Conservation (phyloP, 2,797 vertebrate genomes). For the Clamator glandarius region DNA sequence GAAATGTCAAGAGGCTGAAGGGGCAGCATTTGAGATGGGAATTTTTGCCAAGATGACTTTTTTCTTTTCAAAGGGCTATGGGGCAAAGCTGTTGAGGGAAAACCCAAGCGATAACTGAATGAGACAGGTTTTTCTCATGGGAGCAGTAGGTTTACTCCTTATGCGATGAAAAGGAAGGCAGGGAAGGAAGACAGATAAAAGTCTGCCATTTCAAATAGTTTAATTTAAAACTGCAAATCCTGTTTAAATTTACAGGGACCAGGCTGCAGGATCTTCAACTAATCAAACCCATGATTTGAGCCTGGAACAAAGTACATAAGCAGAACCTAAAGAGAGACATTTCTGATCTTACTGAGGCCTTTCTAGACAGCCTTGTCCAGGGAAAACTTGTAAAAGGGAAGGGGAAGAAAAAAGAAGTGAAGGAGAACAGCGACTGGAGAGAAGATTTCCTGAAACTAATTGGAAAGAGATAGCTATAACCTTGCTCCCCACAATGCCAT, state of each 20-base stretch:
- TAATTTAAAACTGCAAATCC: background rate
- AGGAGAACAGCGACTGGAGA: constrained; percentile 13
- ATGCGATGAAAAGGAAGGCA: background rate
- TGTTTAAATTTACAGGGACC: background rate
- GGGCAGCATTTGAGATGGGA: background rate
- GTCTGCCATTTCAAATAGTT: background rate
- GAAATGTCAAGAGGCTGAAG: constrained; percentile 66
- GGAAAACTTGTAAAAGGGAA: constrained; percentile 5
- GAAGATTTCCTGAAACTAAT: constrained; percentile 29
- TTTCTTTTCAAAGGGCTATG: constrained; percentile 11
- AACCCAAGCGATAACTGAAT: constrained; percentile 30
- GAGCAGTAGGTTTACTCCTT: background rate
- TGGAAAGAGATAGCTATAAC: background rate
- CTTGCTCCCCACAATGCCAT: background rate
- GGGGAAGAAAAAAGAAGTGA: constrained; percentile 3
- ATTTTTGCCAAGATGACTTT: background rate
- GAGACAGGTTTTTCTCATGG: constrained; percentile 44
- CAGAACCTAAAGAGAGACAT: background rate
- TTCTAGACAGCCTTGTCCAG: background rate
- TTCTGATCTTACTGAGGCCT: background rate
- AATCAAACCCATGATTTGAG: background rate
- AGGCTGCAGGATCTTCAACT: background rate
- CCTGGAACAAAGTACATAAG: background rate
- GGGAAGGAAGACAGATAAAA: background rate
- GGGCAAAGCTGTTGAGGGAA: constrained; percentile 13